Percentiles rank a stretch among this genome's conserved stretches.
phyloP scores from a whole-genome alignment of 2,113 vertebrate genomes.

The Furnarius figulus region DNA sequence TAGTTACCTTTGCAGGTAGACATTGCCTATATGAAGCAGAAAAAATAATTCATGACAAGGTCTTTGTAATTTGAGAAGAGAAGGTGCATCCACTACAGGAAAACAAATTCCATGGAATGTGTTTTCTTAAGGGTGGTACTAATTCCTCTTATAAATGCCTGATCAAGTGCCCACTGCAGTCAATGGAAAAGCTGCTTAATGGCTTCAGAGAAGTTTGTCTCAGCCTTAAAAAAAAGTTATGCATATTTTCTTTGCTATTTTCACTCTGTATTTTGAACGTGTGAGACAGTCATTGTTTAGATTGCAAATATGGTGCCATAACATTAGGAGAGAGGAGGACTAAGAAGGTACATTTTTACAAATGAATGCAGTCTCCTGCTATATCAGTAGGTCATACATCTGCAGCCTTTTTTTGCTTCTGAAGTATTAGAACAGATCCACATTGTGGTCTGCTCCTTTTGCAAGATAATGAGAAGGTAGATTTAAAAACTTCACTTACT shows the following conservation, averaged over 20 bases:
- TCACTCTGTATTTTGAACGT: not conserved
- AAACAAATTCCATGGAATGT: not conserved
- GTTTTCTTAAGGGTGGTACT: not conserved
- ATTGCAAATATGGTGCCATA: not conserved
- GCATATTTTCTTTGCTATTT: not conserved
- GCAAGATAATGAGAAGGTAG: not conserved
- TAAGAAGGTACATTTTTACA: not conserved
- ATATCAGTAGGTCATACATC: not conserved
- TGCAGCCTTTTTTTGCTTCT: not conserved
- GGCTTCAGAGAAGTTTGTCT: not conserved
- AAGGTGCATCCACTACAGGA: not conserved
- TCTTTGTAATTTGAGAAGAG: slow-evolving; percentile 33
- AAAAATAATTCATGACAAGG: slow-evolving; percentile 32
- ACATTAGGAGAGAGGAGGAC: not conserved
- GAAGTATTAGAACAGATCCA: not conserved
- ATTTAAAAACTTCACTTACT: not conserved
- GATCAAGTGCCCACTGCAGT: not conserved
- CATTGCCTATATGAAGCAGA: not conserved
- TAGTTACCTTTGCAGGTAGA: slow-evolving; percentile 67
- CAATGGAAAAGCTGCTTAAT: slow-evolving; percentile 2
- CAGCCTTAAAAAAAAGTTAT: not conserved
- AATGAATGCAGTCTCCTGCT: not conserved
- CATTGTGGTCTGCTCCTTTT: not conserved
- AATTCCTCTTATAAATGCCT: not conserved
- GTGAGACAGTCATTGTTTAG: not conserved